Base-by-base conservation (phyloP, 2,113 vertebrate species). In the Pachycephala philippinensis region DNA sequence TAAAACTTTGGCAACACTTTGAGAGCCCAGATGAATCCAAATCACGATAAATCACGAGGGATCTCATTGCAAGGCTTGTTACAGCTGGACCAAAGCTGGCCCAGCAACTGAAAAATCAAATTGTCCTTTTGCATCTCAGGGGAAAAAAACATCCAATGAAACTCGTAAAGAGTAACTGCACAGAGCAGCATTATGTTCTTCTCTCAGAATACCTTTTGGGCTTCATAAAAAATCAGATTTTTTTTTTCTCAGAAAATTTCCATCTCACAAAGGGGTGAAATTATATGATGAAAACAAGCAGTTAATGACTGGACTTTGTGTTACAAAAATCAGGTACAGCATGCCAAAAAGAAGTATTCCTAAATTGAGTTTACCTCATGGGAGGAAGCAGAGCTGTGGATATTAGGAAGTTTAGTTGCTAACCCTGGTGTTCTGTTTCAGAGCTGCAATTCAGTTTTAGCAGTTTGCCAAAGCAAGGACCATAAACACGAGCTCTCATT, bases 21-120 rank as follows among this genome's bases (percentile, higher is more conserved):
- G 66, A 83, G 70, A 69, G 33, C 52, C 74, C 71, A 86, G 59
- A 26, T 85, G 91, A 91, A 87, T 61, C 60, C 54, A 87, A 92
- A 94, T 39, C 33, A 28, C 56, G 63, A 85, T 70, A 76, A 91
- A 90, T 91, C 84, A 81, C 27, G 3, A 64, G 42, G 84, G 81
- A 70, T 71, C 47, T 77, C 45, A 52, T 33, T 89, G 81, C 42
- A 61, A 72, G 56, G 40, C 69, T 95, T 74, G 78, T 92, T 95
- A 84, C 28, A 89, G 53, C 40, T 54, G 20, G 39, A 68, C 33
- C 10, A 72, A 93, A 89, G 1, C 3, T 76, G 57, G 27, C 69
- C 53, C 53, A 89, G 72, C 68, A 87, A 79, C 69, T 89, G 89
- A 76, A 87, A 96, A 96, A 86, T 89, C 84, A 90, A 87, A 92